Conservation (phyloP, 2,888 invertebrate genomes). For the Dasypolia templi region DNA sequence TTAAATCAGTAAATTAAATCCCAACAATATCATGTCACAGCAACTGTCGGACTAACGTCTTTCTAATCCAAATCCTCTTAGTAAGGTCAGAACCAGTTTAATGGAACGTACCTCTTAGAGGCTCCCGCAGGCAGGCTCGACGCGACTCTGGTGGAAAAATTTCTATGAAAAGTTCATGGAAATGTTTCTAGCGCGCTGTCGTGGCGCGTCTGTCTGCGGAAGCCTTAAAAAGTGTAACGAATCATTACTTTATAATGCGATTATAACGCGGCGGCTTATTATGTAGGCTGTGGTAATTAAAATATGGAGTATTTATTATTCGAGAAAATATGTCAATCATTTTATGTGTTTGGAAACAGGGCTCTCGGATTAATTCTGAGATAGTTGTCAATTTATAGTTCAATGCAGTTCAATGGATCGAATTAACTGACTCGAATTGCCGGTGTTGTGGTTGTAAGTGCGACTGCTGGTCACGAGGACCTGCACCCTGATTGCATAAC, state of each 20-base stretch:
- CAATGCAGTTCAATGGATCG: slow-evolving; percentile 1
- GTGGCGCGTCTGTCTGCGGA: no score
- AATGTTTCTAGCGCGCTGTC: no score
- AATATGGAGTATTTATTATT: slow-evolving; percentile 53
- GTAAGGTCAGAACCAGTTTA: slow-evolving; percentile 56
- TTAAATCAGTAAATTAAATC: slow-evolving; percentile 86
- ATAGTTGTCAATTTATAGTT: neutral
- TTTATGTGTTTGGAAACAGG: slow-evolving; percentile 14
- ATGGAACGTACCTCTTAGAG: slow-evolving; percentile 53
- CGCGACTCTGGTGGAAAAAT: no score
- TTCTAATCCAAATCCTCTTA: slow-evolving; percentile 72
- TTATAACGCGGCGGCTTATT: slow-evolving; percentile 59
- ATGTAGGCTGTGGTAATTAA: slow-evolving; percentile 59
- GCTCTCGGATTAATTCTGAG: slow-evolving; percentile 8
- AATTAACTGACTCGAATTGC: neutral
- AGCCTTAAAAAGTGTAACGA: slow-evolving; percentile 37
- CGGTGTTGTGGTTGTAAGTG: neutral
- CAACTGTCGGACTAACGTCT: slow-evolving; percentile 82
- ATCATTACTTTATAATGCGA: slow-evolving; percentile 69
- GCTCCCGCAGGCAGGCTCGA: no score
- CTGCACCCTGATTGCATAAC: neutral
- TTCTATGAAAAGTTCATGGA: no score
- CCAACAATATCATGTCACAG: slow-evolving; percentile 77
- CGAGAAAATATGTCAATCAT: slow-evolving; percentile 50
- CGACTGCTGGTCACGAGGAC: neutral